A percentile compares a stretch with the other conserved stretches of the same genome.
Conservation (phyloP, 2,888 invertebrate genomes). For the Eubasilissa splendida region DNA sequence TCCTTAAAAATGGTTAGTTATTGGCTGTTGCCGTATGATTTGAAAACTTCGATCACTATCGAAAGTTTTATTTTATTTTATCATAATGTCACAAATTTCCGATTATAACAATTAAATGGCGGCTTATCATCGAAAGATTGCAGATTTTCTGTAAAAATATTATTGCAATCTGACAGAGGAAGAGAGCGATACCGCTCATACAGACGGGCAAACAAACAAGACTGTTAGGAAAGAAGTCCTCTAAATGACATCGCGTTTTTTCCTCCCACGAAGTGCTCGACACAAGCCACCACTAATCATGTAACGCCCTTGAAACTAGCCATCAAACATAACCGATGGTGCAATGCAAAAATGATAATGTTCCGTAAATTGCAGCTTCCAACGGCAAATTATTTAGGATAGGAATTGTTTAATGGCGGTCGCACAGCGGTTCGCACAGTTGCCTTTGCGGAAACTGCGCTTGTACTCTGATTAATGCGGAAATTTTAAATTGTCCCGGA, state of each 20-base stretch:
- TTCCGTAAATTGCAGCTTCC: conserved; percentile 13
- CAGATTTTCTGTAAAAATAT: too few species aligned
- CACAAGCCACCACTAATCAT: not conserved
- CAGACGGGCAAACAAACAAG: too few species aligned
- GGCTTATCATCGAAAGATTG: too few species aligned
- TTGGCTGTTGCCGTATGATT: too few species aligned
- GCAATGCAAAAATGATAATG: conserved; percentile 20
- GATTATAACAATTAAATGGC: too few species aligned
- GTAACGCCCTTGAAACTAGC: conserved; percentile 5
- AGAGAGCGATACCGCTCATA: too few species aligned
- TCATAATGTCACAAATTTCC: too few species aligned
- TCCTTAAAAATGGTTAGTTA: too few species aligned
- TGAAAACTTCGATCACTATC: too few species aligned
- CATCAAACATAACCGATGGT: not conserved
- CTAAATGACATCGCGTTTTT: conserved; percentile 12
- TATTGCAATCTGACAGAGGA: too few species aligned
- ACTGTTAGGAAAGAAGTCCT: not conserved
- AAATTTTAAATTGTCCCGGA: conserved; percentile 16
- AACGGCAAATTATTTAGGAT: not conserved
- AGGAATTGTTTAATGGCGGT: not conserved
- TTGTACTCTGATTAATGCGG: conserved; percentile 7
- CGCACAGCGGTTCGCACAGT: not conserved
- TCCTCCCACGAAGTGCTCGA: not conserved
- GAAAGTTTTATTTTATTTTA: too few species aligned
- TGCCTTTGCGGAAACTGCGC: conserved; percentile 8